Evolutionary conservation across 2,888 invertebrate species (phyloP).

Genomic region (Hetaerina titia): DNA sequence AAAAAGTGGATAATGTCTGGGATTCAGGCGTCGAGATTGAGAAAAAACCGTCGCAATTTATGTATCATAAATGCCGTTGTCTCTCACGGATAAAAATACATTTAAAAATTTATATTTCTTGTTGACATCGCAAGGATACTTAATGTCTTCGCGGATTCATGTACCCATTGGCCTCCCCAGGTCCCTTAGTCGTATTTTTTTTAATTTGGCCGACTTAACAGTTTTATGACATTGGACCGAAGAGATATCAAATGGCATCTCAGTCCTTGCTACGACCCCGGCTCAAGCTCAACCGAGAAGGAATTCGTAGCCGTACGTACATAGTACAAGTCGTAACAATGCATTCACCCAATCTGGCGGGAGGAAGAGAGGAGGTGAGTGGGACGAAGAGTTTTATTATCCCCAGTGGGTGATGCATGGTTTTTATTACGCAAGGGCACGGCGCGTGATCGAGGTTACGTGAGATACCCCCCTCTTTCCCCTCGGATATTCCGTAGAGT

Average conservation of each 20-base stretch:
- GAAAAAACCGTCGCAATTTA: no score
- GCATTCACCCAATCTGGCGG: background rate
- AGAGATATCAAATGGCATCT: background rate
- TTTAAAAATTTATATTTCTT: background rate
- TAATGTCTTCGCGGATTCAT: background rate
- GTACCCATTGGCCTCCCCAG: background rate
- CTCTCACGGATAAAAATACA: no score
- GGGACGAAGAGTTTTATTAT: background rate
- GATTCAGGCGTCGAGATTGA: no score
- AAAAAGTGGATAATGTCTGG: no score
- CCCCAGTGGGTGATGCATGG: constrained; percentile 7
- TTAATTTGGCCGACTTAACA: background rate
- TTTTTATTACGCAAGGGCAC: background rate
- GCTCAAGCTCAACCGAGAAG: no score
- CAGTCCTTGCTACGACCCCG: background rate
- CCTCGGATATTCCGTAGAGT: background rate
- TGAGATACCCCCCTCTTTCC: background rate
- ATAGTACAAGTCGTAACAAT: background rate
- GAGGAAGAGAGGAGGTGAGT: background rate
- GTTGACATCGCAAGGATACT: background rate
- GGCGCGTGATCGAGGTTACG: background rate
- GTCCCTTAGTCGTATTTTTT: background rate
- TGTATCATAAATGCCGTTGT: no score
- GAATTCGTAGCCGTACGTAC: no score
- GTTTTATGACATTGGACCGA: background rate